Percentiles rank a stretch among this genome's conserved stretches.
Conservation (phyloP, 2,888 invertebrate genomes). For the Argyra leucocephala region DNA sequence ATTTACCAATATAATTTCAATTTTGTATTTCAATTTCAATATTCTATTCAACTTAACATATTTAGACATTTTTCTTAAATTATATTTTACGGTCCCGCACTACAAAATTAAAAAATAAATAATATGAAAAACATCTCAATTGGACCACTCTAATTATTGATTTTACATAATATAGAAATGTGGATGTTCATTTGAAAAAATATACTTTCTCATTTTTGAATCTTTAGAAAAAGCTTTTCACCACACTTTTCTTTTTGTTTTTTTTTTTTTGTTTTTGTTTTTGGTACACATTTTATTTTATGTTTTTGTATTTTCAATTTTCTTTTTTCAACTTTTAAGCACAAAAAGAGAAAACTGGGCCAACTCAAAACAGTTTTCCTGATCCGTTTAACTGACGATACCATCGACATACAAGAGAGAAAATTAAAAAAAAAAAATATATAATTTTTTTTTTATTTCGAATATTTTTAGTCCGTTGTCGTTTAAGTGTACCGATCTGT, state of each 20-base stretch:
- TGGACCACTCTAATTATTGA: background rate
- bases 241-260: constrained; percentile 11
- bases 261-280: too few relatives aligned
- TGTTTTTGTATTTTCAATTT: background rate
- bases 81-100: too few relatives aligned
- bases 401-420: background rate
- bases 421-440: too few relatives aligned
- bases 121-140: too few relatives aligned
- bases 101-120: too few relatives aligned
- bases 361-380: constrained; percentile 15
- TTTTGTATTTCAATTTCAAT: too few relatives aligned
- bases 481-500: constrained; percentile 3
- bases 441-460: background rate
- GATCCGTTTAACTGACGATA: constrained; percentile 16
- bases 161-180: too few relatives aligned
- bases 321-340: constrained; percentile 6
- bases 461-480: background rate
- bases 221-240: constrained; percentile 19
- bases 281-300: too few relatives aligned
- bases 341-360: constrained; percentile 16
- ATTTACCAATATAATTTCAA: too few relatives aligned
- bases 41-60: too few relatives aligned
- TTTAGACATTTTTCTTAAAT: too few relatives aligned
- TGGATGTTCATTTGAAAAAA: background rate
- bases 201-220: background rate